Evolutionary conservation across 2,888 invertebrate genomes (phyloP).

Genomic region (Tolmerus cingulatus): DNA sequence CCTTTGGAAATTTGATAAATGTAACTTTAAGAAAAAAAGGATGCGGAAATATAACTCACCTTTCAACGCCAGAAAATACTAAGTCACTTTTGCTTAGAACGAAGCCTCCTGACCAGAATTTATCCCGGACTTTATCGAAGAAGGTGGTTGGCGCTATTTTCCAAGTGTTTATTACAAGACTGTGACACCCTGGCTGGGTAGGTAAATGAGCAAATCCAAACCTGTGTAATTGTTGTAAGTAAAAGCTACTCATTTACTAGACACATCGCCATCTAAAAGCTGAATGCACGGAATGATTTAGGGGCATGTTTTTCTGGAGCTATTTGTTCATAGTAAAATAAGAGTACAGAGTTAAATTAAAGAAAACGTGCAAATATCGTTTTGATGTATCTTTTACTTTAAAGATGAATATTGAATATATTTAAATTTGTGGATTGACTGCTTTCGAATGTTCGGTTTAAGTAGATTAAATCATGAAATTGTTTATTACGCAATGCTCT

Average conservation of each 20-base stretch:
- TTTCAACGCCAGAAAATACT: slow-evolving; percentile 56
- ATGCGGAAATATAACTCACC: slow-evolving; percentile 43
- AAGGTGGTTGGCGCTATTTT: slow-evolving; percentile 57
- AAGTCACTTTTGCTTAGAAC: slow-evolving; percentile 61
- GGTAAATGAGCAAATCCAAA: slow-evolving; percentile 58
- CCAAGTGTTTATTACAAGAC: slow-evolving; percentile 60
- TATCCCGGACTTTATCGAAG: slow-evolving; percentile 58
- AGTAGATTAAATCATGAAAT: too few species aligned
- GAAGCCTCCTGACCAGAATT: slow-evolving; percentile 61
- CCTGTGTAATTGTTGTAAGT: slow-evolving; percentile 44
- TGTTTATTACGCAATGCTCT: too few species aligned
- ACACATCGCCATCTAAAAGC: neutral
- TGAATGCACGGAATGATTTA: neutral
- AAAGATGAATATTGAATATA: too few species aligned
- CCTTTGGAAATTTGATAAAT: slow-evolving; percentile 57
- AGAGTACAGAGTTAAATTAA: too few species aligned
- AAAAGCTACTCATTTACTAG: neutral
- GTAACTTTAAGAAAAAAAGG: neutral
- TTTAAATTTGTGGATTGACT: too few species aligned
- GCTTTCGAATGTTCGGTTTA: too few species aligned
- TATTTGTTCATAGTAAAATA: neutral
- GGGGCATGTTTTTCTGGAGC: neutral
- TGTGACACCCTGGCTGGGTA: slow-evolving; percentile 58
- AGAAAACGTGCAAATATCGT: too few species aligned
- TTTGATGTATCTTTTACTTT: too few species aligned